Percentiles rank a stretch among this genome's conserved stretches.
phyloP scores from a whole-genome alignment of 2,797 vertebrate genomes.

The Brachymystax lenok region DNA sequence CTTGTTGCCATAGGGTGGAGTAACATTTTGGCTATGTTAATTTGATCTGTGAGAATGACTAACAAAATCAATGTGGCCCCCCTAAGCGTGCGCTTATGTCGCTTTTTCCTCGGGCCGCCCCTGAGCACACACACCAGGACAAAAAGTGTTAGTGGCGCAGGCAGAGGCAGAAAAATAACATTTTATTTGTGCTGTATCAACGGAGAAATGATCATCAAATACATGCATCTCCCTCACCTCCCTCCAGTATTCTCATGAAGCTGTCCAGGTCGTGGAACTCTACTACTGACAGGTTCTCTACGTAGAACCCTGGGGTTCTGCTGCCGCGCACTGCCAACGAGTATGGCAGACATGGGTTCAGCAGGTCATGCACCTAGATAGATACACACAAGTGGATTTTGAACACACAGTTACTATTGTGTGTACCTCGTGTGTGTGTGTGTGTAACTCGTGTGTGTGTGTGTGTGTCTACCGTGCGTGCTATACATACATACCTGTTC shows the following conservation, averaged over 20 bases:
- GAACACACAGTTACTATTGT: neutral
- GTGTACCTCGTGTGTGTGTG: neutral
- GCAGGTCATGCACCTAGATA: conserved; percentile 68
- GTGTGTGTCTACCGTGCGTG: neutral
- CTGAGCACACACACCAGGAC: too few species aligned
- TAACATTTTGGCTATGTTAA: too few species aligned
- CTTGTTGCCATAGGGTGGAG: too few species aligned
- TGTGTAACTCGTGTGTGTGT: neutral
- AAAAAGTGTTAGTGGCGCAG: too few species aligned
- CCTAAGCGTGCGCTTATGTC: too few species aligned
- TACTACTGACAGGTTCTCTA: conserved; percentile 68
- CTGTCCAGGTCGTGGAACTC: conserved; percentile 65
- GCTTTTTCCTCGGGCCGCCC: too few species aligned
- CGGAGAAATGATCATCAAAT: too few species aligned
- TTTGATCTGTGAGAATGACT: too few species aligned
- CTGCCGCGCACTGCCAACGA: conserved; percentile 71
- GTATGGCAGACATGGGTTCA: conserved; percentile 50
- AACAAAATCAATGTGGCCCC: too few species aligned
- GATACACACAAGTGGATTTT: neutral
- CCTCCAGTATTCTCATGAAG: conserved; percentile 65
- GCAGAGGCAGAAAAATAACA: too few species aligned
- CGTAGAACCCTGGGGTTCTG: conserved; percentile 71
- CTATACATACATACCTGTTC: conserved; percentile 64
- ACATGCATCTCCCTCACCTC: conserved; percentile 52
- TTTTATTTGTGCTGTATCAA: too few species aligned